A percentile compares a stretch with the other conserved stretches of the same genome.
Conservation (phyloP, 2,113 vertebrate genomes). For the Peromyscus polionotus region DNA sequence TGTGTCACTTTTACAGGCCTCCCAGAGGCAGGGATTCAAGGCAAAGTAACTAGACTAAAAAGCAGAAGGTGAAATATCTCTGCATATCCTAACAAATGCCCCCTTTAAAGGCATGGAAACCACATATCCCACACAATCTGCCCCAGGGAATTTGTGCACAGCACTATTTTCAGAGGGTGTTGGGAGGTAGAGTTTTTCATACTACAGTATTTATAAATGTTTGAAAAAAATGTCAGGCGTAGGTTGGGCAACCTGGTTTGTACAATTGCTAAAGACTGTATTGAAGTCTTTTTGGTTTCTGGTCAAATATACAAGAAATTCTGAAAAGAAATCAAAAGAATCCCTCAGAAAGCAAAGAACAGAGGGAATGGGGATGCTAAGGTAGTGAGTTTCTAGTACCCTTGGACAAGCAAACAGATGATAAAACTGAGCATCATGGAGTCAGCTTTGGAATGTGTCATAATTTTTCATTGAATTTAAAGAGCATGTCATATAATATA, state of each 20-base stretch:
- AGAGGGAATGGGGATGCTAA: neutral
- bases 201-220: constrained; percentile 63
- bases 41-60: constrained; percentile 21
- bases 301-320: constrained; percentile 37
- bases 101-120: constrained; percentile 47
- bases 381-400: neutral
- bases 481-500: neutral
- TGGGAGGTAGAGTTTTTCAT: constrained; percentile 56
- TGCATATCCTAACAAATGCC: constrained; percentile 19
- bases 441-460: constrained; percentile 6
- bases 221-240: constrained; percentile 47
- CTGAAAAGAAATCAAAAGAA: constrained; percentile 24
- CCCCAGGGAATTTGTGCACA: constrained; percentile 43
- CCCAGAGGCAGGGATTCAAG: neutral
- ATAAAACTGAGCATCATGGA: neutral
- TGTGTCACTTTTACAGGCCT: constrained; percentile 13
- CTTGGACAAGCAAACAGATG: neutral
- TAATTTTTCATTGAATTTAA: constrained; percentile 41
- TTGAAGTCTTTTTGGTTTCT: constrained; percentile 12
- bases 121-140: constrained; percentile 47
- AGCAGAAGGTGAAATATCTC: constrained; percentile 7
- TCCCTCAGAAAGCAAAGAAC: neutral
- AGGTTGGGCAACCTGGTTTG: neutral
- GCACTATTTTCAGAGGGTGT: constrained; percentile 58
- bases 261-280: constrained; percentile 3